Evolutionary conservation across 2,888 invertebrate genomes (phyloP).

Genomic region (Sesia bembeciformis): DNA sequence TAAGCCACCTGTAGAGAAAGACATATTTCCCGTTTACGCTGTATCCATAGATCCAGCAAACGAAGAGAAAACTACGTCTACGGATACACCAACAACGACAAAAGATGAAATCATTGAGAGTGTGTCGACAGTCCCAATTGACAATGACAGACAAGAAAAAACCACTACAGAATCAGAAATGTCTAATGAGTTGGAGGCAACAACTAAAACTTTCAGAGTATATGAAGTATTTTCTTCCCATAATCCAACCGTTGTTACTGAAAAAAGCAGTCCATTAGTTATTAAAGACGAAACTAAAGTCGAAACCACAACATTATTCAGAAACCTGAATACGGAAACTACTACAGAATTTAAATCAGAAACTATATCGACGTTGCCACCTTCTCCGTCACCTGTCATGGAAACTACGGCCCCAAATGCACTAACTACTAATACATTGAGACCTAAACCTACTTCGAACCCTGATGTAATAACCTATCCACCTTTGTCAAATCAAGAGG

Average conservation of each 20-base stretch:
- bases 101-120: conserved; percentile 48
- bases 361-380: conserved; percentile 46
- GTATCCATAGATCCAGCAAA: conserved; percentile 28
- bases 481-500: conserved; percentile 43
- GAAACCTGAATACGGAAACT: conserved; percentile 45
- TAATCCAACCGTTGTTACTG: conserved; percentile 20
- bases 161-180: conserved; percentile 31
- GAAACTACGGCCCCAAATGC: conserved; percentile 21
- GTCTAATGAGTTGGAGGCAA: conserved; percentile 37
- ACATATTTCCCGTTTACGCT: conserved; percentile 37
- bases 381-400: conserved; percentile 27
- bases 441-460: conserved; percentile 25
- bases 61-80: conserved; percentile 12
- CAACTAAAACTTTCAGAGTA: conserved; percentile 49
- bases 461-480: conserved; percentile 59
- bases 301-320: conserved; percentile 34
- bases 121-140: conserved; percentile 52
- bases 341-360: conserved; percentile 52
- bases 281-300: conserved; percentile 17
- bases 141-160: conserved; percentile 26
- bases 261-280: conserved; percentile 20
- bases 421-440: conserved; percentile 16
- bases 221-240: conserved; percentile 53
- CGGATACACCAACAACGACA: conserved; percentile 18
- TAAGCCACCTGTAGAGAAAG: conserved; percentile 23